phyloP scores from a whole-genome alignment of 2,113 vertebrate genomes.

The Oncorhynchus tshawytscha region DNA sequence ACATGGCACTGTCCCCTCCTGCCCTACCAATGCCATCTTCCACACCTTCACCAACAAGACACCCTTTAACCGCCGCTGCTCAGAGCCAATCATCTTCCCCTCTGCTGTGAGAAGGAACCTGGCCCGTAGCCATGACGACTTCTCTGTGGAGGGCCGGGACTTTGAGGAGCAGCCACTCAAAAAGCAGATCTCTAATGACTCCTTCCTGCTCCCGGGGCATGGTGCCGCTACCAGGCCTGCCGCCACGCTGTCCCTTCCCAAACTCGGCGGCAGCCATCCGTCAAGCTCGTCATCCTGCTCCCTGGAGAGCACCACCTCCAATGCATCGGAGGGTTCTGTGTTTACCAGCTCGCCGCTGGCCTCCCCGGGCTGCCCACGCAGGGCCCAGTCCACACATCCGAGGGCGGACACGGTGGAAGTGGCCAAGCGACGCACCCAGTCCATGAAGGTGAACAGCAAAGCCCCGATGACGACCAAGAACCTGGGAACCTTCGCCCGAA shows the following conservation, averaged over 20 bases:
- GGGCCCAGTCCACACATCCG: constrained; percentile 48
- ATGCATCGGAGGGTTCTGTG: constrained; percentile 78
- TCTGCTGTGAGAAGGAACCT: constrained; percentile 58
- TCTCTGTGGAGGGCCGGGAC: constrained; percentile 55
- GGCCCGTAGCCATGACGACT: constrained; percentile 84
- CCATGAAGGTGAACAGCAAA: constrained; percentile 72
- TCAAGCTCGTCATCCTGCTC: constrained; percentile 78
- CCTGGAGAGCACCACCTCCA: constrained; percentile 76
- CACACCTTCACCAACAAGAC: constrained; percentile 44
- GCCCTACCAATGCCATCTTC: constrained; percentile 56
- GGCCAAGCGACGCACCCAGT: constrained; percentile 79
- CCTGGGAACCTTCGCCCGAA: constrained; percentile 62
- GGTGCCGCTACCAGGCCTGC: constrained; percentile 23
- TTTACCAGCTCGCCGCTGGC: constrained; percentile 79
- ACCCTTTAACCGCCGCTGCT: constrained; percentile 78
- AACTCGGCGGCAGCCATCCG: constrained; percentile 51
- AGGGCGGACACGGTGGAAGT: constrained; percentile 65
- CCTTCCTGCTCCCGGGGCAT: constrained; percentile 53
- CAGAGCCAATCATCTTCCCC: constrained; percentile 80
- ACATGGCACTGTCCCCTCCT: constrained; percentile 16
- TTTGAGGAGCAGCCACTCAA: constrained; percentile 65
- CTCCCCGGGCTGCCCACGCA: constrained; percentile 80
- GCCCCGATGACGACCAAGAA: constrained; percentile 73
- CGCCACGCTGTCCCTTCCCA: constrained; percentile 45
- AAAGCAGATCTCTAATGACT: constrained; percentile 76